These are phyloP conservation scores for Melanotaenia trifasciata DNA, from an alignment of 2,797 vertebrate genomes.

Conservation along the genomic window DNA sequence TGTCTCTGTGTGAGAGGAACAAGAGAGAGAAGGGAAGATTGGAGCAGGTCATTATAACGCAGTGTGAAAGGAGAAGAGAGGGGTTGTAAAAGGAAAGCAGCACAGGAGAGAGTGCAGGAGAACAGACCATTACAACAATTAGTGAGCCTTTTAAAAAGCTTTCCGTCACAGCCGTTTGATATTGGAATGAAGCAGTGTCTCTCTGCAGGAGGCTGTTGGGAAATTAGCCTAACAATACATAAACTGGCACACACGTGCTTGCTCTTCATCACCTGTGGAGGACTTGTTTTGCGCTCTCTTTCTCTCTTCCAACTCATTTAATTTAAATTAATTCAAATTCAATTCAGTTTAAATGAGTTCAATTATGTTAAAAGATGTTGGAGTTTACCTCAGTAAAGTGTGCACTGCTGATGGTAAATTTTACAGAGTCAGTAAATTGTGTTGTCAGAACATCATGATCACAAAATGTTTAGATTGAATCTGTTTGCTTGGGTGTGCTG, in stretches of 20 bases:
- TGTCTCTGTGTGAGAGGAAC: conserved; percentile 29
- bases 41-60: conserved; percentile 68
- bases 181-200: conserved; percentile 75
- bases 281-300: conserved; percentile 22
- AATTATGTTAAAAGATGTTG: conserved; percentile 42
- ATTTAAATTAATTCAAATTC: conserved; percentile 54
- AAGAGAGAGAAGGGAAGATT: conserved; percentile 53
- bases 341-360: conserved; percentile 42
- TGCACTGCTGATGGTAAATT: conserved; percentile 4
- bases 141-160: conserved; percentile 74
- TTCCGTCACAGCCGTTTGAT: conserved; percentile 74
- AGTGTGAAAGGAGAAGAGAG: conserved; percentile 64
- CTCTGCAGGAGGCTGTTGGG: conserved; percentile 67
- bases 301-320: conserved; percentile 35
- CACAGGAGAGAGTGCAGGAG: conserved; percentile 26
- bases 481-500: background rate
- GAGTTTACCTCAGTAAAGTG: conserved; percentile 10
- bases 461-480: background rate
- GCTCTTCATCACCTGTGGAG: conserved; percentile 62
- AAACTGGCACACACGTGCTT: conserved; percentile 37
- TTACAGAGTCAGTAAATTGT: conserved; percentile 1
- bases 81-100: conserved; percentile 51
- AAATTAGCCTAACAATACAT: conserved; percentile 74
- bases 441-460: conserved; percentile 20
- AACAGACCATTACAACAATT: conserved; percentile 78